These are phyloP conservation scores for Pogoniulus pusillus DNA, from an alignment of 2,797 vertebrate species.

Conservation along the genomic window DNA sequence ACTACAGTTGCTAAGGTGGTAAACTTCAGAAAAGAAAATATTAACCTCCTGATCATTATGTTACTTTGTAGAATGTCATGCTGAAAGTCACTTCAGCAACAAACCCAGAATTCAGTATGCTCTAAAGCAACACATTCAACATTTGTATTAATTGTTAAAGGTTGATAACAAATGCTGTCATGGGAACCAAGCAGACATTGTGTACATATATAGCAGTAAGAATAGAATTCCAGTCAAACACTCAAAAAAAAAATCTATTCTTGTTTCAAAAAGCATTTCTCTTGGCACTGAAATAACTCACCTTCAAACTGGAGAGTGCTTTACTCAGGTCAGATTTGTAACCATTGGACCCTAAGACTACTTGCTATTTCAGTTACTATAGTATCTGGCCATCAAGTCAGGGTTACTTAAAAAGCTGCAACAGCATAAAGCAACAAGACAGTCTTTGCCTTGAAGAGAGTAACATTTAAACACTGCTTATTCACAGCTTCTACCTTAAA, in stretches of 20 bases:
- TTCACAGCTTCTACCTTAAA: slow-evolving; percentile 85
- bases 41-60: not conserved
- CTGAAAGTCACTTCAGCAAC: not conserved
- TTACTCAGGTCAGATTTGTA: not conserved
- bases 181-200: not conserved
- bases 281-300: not conserved
- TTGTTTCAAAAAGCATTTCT: not conserved
- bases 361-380: not conserved
- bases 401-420: not conserved
- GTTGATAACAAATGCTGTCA: not conserved
- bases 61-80: not conserved
- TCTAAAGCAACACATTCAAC: not conserved
- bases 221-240: not conserved
- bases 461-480: not conserved
- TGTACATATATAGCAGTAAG: not conserved
- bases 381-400: not conserved
- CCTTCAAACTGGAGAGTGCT: not conserved
- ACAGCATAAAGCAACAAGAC: not conserved
- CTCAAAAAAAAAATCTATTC: not conserved
- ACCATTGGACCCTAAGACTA: not conserved
- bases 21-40: not conserved
- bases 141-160: not conserved
- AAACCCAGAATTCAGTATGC: not conserved
- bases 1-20: not conserved
- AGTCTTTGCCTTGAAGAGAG: not conserved